Conservation (phyloP, 1,140 invertebrate genomes). For the Ceratina australensis region DNA sequence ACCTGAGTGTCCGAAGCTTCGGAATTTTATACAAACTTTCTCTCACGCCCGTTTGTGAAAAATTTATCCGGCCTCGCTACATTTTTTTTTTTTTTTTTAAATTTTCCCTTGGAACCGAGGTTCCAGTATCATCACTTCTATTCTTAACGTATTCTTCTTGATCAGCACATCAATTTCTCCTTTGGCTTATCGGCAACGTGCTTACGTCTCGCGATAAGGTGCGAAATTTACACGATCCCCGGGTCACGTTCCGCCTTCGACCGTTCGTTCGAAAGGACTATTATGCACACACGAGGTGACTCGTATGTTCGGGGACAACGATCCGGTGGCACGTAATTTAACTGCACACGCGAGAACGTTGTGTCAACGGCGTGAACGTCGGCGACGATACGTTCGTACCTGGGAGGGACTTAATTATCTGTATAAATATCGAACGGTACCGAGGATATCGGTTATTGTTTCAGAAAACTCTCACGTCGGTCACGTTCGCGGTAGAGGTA, state of each 20-base stretch:
- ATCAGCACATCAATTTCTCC: background rate
- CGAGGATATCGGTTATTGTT: constrained; percentile 45
- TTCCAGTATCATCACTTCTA: background rate
- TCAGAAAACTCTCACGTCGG: constrained; percentile 43
- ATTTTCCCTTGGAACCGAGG: background rate
- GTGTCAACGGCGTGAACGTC: constrained; percentile 39
- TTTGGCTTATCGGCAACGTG: background rate
- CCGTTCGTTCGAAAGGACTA: background rate
- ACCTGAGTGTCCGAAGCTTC: no score
- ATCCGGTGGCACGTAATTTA: background rate
- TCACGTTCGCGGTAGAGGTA: background rate
- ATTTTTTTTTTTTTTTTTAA: no score
- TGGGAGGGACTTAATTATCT: constrained; percentile 46
- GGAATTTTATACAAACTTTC: no score
- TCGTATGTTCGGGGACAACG: constrained; percentile 2
- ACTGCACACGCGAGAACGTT: constrained; percentile 34
- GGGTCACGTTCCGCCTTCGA: constrained; percentile 19
- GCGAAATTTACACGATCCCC: constrained; percentile 13
- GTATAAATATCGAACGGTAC: constrained; percentile 24
- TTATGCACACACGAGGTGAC: background rate
- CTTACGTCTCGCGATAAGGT: constrained; percentile 1
- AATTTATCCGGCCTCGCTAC: no score
- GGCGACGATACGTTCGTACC: constrained; percentile 8
- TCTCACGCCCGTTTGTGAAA: no score
- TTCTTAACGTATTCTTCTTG: background rate